These are phyloP conservation scores for Plagodis pulveraria DNA, from an alignment of 2,888 invertebrate species.

Conservation along the genomic window DNA sequence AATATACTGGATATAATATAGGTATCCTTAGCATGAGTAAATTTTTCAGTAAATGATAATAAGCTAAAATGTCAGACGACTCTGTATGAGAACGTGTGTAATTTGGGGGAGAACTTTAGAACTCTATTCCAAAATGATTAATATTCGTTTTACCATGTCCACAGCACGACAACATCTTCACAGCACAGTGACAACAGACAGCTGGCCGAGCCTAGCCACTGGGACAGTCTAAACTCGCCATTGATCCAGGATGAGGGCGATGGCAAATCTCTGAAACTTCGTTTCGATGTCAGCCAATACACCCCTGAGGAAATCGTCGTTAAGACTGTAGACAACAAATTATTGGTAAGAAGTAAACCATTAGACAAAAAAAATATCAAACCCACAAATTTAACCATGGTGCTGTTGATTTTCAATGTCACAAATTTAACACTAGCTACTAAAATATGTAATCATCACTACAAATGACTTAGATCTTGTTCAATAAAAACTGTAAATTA, in stretches of 20 bases:
- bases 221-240: constrained; percentile 96
- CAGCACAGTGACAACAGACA: constrained; percentile 86
- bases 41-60: no score
- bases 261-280: constrained; percentile 96
- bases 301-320: constrained; percentile 99
- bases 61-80: constrained; percentile 8
- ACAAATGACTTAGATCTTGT: no score
- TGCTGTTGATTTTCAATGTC: no score
- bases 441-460: no score
- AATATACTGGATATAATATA: no score
- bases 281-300: constrained; percentile 99
- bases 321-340: constrained; percentile 98
- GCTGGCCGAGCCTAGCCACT: constrained; percentile 87
- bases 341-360: constrained; percentile 88
- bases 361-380: no score
- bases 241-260: constrained; percentile 97
- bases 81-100: constrained; percentile 10
- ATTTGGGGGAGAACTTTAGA: constrained; percentile 5
- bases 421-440: no score
- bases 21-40: no score
- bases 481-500: no score
- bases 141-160: constrained; percentile 46
- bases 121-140: constrained; percentile 8
- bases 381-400: no score
- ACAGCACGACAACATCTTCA: constrained; percentile 87